Conservation (phyloP, 2,113 vertebrate species). For the Epinephelus lanceolatus region DNA sequence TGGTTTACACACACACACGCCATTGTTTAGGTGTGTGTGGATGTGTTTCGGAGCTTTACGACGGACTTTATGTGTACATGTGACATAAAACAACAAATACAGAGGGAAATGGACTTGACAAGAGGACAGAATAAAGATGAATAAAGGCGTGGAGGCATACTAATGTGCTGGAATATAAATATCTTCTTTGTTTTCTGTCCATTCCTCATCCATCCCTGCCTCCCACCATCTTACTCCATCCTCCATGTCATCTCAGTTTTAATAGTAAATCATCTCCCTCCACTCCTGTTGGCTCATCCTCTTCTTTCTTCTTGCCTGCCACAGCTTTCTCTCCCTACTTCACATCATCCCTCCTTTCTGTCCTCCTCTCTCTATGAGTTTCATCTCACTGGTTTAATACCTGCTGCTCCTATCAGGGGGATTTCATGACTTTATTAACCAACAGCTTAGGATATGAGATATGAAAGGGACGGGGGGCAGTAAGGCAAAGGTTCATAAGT, state of each 20-base stretch:
- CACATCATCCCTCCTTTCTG: slow-evolving; percentile 13
- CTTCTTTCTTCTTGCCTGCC: not conserved
- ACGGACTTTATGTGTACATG: slow-evolving; percentile 13
- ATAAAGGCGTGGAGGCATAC: not conserved
- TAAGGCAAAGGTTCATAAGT: slow-evolving; percentile 5
- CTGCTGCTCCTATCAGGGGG: slow-evolving; percentile 22
- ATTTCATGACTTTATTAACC: slow-evolving; percentile 19
- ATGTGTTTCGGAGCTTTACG: slow-evolving; percentile 32
- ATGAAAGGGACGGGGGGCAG: not conserved
- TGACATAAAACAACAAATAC: slow-evolving; percentile 21
- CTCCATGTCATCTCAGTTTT: slow-evolving; percentile 26
- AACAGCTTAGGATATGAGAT: slow-evolving; percentile 22
- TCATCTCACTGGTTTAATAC: slow-evolving; percentile 43
- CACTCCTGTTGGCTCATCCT: slow-evolving; percentile 30
- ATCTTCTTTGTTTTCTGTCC: not conserved
- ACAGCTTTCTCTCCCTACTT: not conserved
- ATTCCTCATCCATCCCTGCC: slow-evolving; percentile 1
- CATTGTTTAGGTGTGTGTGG: slow-evolving; percentile 12
- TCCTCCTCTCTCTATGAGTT: not conserved
- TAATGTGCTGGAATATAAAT: not conserved
- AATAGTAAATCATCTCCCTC: slow-evolving; percentile 32
- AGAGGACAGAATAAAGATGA: slow-evolving; percentile 3
- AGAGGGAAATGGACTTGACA: slow-evolving; percentile 7
- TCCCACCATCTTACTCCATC: slow-evolving; percentile 25
- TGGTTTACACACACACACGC: slow-evolving; percentile 22